Evolutionary conservation across 2,888 invertebrate species (phyloP), one percentile per base, ranked within the genome.

Genomic region (Erebia aethiops): DNA sequence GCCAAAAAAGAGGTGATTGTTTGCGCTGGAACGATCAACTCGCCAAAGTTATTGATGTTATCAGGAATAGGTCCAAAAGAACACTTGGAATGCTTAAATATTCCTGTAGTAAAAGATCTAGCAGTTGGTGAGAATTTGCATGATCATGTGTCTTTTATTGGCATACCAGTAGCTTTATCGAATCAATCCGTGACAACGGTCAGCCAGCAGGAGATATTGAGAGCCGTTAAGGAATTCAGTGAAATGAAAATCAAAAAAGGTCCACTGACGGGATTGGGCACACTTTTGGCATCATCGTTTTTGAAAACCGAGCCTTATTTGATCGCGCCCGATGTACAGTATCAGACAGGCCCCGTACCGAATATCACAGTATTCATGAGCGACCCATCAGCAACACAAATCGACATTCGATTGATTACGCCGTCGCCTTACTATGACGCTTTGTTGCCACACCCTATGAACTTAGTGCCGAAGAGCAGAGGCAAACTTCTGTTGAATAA

Each of bases 311-410:
- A 86, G 2, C 93, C 94, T 26, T n/a, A 84, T 57, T 84, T 90
- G 0, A 86, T 85, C 7, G 87, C 94, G 4, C 96, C 96, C 0
- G 96, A 96, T 79, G 91, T 96, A 8, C 96, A 96, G 81, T 95
- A 85, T 75, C 91, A 94, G 62, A 92, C 95, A 26, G 94, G 95
- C 74, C 85, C 91, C 0, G 79, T 85, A 0, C 14, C 43, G 1
- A 92, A 90, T 67, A 87, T 93, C 52, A 80, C 87, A 43, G 94
- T 96, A 75, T 95, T 92, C 69, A 78, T 94, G 0, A 79, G 81
- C 0, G 94, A 95, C 73, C 95, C 95, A 0, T 85, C 76, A 64
- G 89, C 79, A 64, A 89, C 84, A n/a, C 80, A 81, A 0, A 83
- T n/a, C n/a, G 5, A 85, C 41, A 80, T 89, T 0, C 78, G 83